Percentiles rank a stretch among this genome's conserved stretches.
phyloP scores from a whole-genome alignment of 2,888 invertebrate species.

The Ephialtes manifestator region DNA sequence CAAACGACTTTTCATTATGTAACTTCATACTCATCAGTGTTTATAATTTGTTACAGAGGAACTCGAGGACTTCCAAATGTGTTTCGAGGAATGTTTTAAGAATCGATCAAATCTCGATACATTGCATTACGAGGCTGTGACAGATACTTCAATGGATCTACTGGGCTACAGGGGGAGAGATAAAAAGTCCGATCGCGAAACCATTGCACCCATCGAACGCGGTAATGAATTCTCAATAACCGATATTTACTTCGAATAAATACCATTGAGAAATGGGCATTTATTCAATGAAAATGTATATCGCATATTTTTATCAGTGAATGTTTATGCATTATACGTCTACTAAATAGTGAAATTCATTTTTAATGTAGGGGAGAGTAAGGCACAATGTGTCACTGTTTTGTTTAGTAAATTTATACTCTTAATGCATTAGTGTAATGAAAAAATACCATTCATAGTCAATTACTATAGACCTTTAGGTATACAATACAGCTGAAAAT shows the following conservation, averaged over 20 bases:
- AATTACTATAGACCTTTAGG: too few species aligned
- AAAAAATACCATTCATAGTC: too few species aligned
- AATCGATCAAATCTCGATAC: slow-evolving; percentile 64
- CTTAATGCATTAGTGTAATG: too few species aligned
- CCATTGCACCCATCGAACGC: background rate
- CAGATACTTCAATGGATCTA: slow-evolving; percentile 75
- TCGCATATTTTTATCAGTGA: too few species aligned
- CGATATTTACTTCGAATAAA: slow-evolving; percentile 74
- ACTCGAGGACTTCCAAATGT: slow-evolving; percentile 74
- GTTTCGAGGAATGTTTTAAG: slow-evolving; percentile 74
- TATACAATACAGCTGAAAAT: too few species aligned
- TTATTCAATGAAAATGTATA: too few species aligned
- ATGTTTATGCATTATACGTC: too few species aligned
- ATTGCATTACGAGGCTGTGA: slow-evolving; percentile 74
- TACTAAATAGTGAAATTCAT: too few species aligned
- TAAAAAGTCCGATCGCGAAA: slow-evolving; percentile 15
- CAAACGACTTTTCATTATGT: background rate
- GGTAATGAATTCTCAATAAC: background rate
- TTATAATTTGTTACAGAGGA: slow-evolving; percentile 73
- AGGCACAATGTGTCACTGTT: too few species aligned
- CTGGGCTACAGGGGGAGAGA: slow-evolving; percentile 72
- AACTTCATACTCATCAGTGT: background rate
- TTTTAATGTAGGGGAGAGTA: too few species aligned
- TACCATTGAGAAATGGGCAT: slow-evolving; percentile 53
- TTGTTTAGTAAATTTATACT: too few species aligned